Evolutionary conservation across 2,888 invertebrate species (phyloP).

Genomic region (Drosophila glabriapex): DNA sequence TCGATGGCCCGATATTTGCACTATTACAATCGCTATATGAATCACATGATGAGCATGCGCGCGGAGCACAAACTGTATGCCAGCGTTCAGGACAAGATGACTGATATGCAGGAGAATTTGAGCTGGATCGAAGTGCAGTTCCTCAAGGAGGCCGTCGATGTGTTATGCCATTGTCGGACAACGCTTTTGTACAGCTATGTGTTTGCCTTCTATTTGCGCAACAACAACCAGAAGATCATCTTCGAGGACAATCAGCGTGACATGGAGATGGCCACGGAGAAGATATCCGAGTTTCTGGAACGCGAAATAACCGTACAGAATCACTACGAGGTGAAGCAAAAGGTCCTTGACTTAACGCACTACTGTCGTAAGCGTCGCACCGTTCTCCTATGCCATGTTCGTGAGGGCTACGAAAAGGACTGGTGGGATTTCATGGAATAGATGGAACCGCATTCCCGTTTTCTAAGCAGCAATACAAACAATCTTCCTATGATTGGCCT

Average conservation of each 20-base stretch:
- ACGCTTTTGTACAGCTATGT: conserved; percentile 99
- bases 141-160: conserved; percentile 98
- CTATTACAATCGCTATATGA: conserved; percentile 99
- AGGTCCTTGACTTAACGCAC: conserved; percentile 96
- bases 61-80: conserved; percentile 98
- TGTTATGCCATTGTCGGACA: conserved; percentile 97
- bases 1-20: conserved; percentile 98
- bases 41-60: conserved; percentile 98
- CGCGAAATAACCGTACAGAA: conserved; percentile 98
- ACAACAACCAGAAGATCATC: conserved; percentile 99
- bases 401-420: conserved; percentile 99
- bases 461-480: conserved; percentile 6
- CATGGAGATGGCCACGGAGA: conserved; percentile 98
- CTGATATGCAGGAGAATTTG: conserved; percentile 99
- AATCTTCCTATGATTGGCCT: conserved; percentile 12
- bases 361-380: conserved; percentile 99
- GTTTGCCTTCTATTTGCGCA: conserved; percentile 98
- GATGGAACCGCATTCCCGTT: conserved; percentile 10
- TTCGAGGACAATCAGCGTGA: conserved; percentile 99
- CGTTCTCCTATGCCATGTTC: conserved; percentile 97
- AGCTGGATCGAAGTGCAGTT: conserved; percentile 99
- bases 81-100: conserved; percentile 98
- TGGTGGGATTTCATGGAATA: conserved; percentile 97
- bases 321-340: conserved; percentile 98
- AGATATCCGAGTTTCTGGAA: conserved; percentile 98